phyloP scores from a whole-genome alignment of 2,888 invertebrate genomes.

The Hyppa rectilinea region DNA sequence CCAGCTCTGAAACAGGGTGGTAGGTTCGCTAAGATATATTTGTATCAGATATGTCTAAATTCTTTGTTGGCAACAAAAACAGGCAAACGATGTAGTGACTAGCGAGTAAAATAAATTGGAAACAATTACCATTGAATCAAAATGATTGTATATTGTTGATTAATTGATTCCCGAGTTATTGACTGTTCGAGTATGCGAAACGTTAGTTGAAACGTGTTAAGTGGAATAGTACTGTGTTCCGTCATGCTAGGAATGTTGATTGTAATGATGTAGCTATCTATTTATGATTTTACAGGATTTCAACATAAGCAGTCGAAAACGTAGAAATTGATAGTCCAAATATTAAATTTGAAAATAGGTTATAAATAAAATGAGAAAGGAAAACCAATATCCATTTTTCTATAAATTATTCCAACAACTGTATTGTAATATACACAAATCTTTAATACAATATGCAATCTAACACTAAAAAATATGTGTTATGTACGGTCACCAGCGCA shows the following conservation, averaged over 20 bases:
- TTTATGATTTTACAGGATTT: neutral
- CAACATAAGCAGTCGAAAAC: neutral
- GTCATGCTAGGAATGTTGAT: slow-evolving; percentile 19
- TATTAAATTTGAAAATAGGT: neutral
- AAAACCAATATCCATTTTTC: neutral
- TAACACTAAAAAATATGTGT: no score
- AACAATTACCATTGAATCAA: slow-evolving; percentile 33
- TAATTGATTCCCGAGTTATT: slow-evolving; percentile 38
- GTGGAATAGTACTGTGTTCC: slow-evolving; percentile 4
- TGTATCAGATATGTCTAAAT: neutral
- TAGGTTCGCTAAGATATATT: neutral
- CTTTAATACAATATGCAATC: no score
- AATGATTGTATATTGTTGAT: slow-evolving; percentile 45
- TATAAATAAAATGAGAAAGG: neutral
- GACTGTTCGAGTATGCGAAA: slow-evolving; percentile 36
- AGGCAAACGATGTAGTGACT: neutral
- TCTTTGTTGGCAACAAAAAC: neutral
- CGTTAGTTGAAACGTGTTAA: slow-evolving; percentile 32
- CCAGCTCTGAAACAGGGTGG: no score
- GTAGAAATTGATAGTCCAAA: neutral
- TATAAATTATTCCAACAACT: no score
- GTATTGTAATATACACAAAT: no score
- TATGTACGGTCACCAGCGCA: no score
- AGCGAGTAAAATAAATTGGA: neutral
- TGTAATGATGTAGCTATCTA: slow-evolving; percentile 14